Conservation (phyloP, 2,888 invertebrate species). For the Heliothis peltigera region DNA sequence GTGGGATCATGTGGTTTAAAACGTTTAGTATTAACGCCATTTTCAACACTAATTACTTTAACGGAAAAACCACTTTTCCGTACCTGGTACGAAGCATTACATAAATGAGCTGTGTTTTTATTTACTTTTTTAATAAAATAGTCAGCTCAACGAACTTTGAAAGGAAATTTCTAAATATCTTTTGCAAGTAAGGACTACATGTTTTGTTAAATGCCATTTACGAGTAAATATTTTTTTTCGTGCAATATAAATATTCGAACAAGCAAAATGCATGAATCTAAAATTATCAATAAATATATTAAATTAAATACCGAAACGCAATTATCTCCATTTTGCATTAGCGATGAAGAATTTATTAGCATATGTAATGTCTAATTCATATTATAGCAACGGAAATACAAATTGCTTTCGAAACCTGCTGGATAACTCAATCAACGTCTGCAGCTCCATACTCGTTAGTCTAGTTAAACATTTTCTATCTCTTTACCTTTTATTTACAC, state of each 20-base stretch:
- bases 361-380: constrained; percentile 24
- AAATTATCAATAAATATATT: background rate
- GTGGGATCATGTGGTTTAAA: constrained; percentile 28
- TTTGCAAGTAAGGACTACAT: too few relatives aligned
- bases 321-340: constrained; percentile 31
- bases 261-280: background rate
- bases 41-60: constrained; percentile 40
- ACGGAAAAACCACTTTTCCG: constrained; percentile 35
- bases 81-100: constrained; percentile 36
- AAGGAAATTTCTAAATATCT: constrained; percentile 11
- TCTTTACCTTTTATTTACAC: constrained; percentile 23
- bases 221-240: too few relatives aligned
- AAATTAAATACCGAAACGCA: constrained; percentile 31
- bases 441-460: constrained; percentile 23
- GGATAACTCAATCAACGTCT: constrained; percentile 48
- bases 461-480: constrained; percentile 34
- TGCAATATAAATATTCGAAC: too few relatives aligned
- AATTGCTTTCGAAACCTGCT: constrained; percentile 58
- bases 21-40: constrained; percentile 17
- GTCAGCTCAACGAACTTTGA: constrained; percentile 7
- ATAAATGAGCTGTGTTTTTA: constrained; percentile 8
- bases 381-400: constrained; percentile 49
- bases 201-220: too few relatives aligned
- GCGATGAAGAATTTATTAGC: constrained; percentile 47
- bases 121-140: constrained; percentile 16